phyloP scores from a whole-genome alignment of 1,140 invertebrate species.

The Akabosia matsudoensis region DNA sequence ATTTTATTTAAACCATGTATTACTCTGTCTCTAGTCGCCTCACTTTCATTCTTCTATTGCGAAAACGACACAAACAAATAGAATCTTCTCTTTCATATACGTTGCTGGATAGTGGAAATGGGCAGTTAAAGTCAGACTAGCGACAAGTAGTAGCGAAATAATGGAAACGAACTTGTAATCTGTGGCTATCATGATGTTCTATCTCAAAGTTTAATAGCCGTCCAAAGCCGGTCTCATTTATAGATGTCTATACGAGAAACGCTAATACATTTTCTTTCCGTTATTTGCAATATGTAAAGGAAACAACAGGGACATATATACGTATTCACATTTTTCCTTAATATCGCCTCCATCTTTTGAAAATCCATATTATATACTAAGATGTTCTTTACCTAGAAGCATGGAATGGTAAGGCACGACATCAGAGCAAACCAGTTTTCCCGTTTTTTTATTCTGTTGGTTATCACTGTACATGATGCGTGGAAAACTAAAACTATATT shows the following conservation, averaged over 20 bases:
- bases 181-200: constrained; percentile 19
- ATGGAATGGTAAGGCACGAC: too few species aligned
- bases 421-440: too few species aligned
- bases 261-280: too few species aligned
- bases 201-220: background rate
- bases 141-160: constrained; percentile 11
- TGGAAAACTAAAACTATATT: constrained; percentile 24
- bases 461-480: background rate
- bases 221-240: background rate
- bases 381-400: too few species aligned
- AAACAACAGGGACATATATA: background rate
- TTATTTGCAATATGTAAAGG: background rate
- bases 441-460: too few species aligned
- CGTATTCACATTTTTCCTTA: background rate
- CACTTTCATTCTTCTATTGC: background rate
- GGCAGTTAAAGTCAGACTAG: background rate
- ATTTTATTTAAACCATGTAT: background rate
- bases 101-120: background rate
- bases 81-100: background rate
- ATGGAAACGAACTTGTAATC: constrained; percentile 19
- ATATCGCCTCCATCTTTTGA: background rate
- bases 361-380: too few species aligned
- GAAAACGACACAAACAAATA: background rate
- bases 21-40: background rate
- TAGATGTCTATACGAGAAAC: background rate